Evolutionary conservation across 2,888 invertebrate genomes (phyloP).

Genomic region (Glaucopsyche alexis): DNA sequence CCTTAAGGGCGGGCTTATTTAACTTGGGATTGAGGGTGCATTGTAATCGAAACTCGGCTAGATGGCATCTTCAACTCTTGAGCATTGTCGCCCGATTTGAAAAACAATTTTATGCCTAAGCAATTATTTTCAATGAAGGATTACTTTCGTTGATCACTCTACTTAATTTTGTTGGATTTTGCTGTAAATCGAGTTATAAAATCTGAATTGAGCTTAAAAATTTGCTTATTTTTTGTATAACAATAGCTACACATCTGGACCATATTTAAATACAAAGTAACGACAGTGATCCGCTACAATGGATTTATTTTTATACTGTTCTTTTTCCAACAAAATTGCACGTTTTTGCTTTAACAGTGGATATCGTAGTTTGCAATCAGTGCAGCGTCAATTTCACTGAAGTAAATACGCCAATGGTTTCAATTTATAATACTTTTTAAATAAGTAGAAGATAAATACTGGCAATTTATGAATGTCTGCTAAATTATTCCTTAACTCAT

Average conservation of each 20-base stretch:
- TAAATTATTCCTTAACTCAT: neutral
- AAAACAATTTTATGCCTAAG: constrained; percentile 39
- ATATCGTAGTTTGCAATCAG: constrained; percentile 36
- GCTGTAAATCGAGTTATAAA: neutral
- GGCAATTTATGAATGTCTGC: neutral
- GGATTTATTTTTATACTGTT: constrained; percentile 44
- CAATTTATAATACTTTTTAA: neutral
- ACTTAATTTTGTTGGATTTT: neutral
- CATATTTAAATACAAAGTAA: constrained; percentile 31
- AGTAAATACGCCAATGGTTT: constrained; percentile 3
- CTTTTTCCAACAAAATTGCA: constrained; percentile 38
- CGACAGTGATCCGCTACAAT: constrained; percentile 22
- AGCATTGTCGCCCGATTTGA: constrained; percentile 37
- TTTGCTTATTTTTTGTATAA: constrained; percentile 18
- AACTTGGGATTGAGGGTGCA: constrained; percentile 48
- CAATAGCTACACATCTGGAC: constrained; percentile 17
- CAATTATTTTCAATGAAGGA: constrained; percentile 27
- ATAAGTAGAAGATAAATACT: neutral
- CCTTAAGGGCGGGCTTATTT: constrained; percentile 49
- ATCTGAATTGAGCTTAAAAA: neutral
- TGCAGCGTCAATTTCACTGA: constrained; percentile 37
- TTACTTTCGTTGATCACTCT: neutral
- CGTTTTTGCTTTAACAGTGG: constrained; percentile 32
- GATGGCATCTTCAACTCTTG: constrained; percentile 38
- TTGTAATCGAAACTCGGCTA: constrained; percentile 43